phyloP scores from a whole-genome alignment of 2,888 invertebrate species.

The Eristalis pertinax region DNA sequence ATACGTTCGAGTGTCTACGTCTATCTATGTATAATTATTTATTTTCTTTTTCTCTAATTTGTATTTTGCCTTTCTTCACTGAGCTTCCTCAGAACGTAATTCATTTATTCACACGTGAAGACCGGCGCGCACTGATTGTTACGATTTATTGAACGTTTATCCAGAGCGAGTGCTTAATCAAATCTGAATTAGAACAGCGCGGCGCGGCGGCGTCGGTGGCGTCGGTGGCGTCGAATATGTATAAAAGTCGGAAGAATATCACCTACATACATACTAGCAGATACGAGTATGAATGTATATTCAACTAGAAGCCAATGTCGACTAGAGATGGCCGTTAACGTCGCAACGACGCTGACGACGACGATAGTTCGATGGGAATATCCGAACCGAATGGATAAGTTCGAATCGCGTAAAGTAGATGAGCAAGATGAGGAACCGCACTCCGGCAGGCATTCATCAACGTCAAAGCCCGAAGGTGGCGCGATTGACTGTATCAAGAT shows the following conservation, averaged over 20 bases:
- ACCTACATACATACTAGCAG: conserved; percentile 8
- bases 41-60: background rate
- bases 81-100: background rate
- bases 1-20: background rate
- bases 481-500: conserved; percentile 1
- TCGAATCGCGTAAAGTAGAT: conserved; percentile 4
- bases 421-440: background rate
- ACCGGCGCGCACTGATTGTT: conserved; percentile 37
- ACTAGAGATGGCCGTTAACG: conserved; percentile 18
- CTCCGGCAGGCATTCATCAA: conserved; percentile 29
- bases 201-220: conserved; percentile 6
- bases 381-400: conserved; percentile 26
- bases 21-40: background rate
- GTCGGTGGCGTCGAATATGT: background rate
- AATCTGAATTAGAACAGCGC: conserved; percentile 49
- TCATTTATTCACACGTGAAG: background rate
- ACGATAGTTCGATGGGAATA: conserved; percentile 32
- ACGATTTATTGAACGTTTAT: conserved; percentile 62
- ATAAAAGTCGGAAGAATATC: conserved; percentile 13
- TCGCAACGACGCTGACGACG: conserved; percentile 1
- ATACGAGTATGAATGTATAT: background rate
- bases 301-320: background rate
- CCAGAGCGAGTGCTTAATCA: conserved; percentile 65
- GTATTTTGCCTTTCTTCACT: conserved; percentile 7
- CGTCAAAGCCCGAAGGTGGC: conserved; percentile 24